phyloP scores from a whole-genome alignment of 1,140 invertebrate species.

The Idris sp. region DNA sequence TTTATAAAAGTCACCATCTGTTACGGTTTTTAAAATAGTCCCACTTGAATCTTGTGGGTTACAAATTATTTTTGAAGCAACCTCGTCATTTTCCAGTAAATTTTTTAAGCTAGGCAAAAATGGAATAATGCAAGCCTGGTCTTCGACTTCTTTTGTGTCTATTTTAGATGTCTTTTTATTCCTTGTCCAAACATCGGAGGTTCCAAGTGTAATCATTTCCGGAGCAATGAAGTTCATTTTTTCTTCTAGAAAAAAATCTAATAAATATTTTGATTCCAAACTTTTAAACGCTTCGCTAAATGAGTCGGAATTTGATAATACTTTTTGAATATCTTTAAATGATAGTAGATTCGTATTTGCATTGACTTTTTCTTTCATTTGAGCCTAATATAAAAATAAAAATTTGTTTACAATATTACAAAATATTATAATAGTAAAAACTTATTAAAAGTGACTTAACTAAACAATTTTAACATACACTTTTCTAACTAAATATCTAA shows the following conservation, averaged over 20 bases:
- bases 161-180: not conserved
- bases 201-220: constrained; percentile 1
- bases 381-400: too few species aligned
- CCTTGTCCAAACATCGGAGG: constrained; percentile 2
- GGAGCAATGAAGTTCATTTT: constrained; percentile 2
- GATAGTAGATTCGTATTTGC: too few species aligned
- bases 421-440: too few species aligned
- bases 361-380: too few species aligned
- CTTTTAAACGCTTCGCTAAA: too few species aligned
- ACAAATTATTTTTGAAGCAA: too few species aligned
- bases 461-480: too few species aligned
- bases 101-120: constrained; percentile 5
- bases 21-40: constrained; percentile 3
- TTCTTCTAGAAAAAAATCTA: not conserved
- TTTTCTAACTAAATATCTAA: too few species aligned
- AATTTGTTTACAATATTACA: too few species aligned
- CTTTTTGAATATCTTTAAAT: too few species aligned
- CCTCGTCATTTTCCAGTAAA: not conserved
- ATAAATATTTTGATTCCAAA: constrained; percentile 3
- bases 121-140: constrained; percentile 1
- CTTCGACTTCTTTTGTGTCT: not conserved
- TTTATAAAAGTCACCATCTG: constrained; percentile 6
- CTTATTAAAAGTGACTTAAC: too few species aligned
- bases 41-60: constrained; percentile 3
- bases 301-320: too few species aligned